Conservation (phyloP, 2,113 vertebrate genomes). For the Pseudorasbora parva region DNA sequence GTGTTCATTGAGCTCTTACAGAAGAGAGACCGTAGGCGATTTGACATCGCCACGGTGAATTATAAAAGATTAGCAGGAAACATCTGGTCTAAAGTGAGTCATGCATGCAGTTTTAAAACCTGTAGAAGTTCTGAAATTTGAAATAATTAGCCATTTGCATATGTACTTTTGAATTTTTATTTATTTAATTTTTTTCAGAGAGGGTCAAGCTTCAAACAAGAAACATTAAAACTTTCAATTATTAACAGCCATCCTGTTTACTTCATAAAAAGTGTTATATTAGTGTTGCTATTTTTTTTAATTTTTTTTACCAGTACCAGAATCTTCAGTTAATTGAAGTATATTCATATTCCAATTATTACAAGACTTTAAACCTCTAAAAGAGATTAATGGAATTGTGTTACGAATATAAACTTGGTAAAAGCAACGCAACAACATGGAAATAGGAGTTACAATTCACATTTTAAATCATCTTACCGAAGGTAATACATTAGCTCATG, state of each 20-base stretch:
- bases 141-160: conserved; percentile 99
- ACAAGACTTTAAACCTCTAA: conserved; percentile 29
- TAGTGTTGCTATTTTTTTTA: conserved; percentile 19
- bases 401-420: conserved; percentile 48
- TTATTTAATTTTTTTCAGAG: conserved; percentile 72
- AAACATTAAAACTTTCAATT: conserved; percentile 55
- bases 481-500: conserved; percentile 66
- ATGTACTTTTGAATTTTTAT: conserved; percentile 58
- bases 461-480: conserved; percentile 69
- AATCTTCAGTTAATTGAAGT: conserved; percentile 40
- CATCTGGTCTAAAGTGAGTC: not conserved
- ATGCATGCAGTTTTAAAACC: not conserved
- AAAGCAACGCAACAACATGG: conserved; percentile 60
- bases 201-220: conserved; percentile 65
- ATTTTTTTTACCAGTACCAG: conserved; percentile 3
- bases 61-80: not conserved
- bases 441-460: conserved; percentile 70
- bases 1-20: not conserved
- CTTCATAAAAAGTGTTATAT: conserved; percentile 56
- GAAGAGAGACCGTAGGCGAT: not conserved
- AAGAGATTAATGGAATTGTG: conserved; percentile 27
- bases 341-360: conserved; percentile 24
- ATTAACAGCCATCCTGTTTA: conserved; percentile 79
- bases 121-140: conserved; percentile 40
- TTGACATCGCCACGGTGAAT: not conserved